Evolutionary conservation across 2,113 vertebrate species (phyloP).

Genomic region (Corvus hawaiiensis): DNA sequence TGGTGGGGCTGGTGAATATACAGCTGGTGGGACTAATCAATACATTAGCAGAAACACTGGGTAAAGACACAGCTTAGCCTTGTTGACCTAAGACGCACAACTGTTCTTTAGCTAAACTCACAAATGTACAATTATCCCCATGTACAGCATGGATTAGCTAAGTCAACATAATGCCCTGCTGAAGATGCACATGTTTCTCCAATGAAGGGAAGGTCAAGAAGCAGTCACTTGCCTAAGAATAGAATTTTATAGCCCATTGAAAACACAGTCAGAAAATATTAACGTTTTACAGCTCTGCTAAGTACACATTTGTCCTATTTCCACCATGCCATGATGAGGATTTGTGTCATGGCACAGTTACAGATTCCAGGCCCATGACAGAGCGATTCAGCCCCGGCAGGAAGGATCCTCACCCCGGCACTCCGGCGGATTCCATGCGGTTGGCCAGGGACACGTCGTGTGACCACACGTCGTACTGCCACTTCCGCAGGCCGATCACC

Average conservation of each 20-base stretch:
- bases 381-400: not conserved
- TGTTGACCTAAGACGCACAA: not conserved
- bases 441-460: slow-evolving; percentile 96
- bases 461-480: slow-evolving; percentile 99
- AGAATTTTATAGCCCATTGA: not conserved
- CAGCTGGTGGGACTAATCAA: not conserved
- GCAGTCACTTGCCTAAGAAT: not conserved
- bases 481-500: slow-evolving; percentile 94
- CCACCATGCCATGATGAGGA: not conserved
- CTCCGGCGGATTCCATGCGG: slow-evolving; percentile 95
- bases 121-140: not conserved
- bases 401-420: slow-evolving; percentile 83
- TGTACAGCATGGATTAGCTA: not conserved
- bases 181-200: not conserved
- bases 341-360: not conserved
- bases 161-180: not conserved
- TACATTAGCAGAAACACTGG: not conserved
- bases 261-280: not conserved
- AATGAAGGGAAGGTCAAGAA: not conserved
- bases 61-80: not conserved
- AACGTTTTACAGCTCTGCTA: not conserved
- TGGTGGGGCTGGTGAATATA: accelerated
- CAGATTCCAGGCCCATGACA: not conserved
- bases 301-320: not conserved
- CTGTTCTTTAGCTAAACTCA: not conserved